phyloP scores from a whole-genome alignment of 2,113 vertebrate species.

The Micromys minutus region DNA sequence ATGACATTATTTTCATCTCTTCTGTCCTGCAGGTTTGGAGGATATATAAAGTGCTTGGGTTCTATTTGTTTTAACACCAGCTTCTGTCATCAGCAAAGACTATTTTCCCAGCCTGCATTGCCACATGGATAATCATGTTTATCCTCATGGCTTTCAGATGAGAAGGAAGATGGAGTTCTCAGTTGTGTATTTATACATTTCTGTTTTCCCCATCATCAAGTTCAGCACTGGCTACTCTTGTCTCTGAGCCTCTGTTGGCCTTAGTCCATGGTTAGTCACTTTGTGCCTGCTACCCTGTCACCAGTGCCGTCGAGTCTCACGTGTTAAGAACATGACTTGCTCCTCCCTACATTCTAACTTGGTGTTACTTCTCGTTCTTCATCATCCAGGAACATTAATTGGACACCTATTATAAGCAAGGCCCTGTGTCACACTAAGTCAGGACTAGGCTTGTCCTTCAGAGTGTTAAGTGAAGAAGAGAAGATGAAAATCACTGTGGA shows the following conservation, averaged over 20 bases:
- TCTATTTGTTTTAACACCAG: not conserved
- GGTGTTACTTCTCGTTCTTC: not conserved
- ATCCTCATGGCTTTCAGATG: not conserved
- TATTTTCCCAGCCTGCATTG: not conserved
- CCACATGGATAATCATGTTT: not conserved
- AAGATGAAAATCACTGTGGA: not conserved
- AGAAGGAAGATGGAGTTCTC: not conserved
- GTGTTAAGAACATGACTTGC: too few relatives aligned
- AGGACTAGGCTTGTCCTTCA: not conserved
- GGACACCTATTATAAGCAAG: not conserved
- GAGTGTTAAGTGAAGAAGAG: not conserved
- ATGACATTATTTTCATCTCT: not conserved
- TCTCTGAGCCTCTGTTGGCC: not conserved
- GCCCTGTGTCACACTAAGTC: fast-evolving
- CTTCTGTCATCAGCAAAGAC: not conserved
- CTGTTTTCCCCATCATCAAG: not conserved
- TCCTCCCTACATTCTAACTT: not conserved
- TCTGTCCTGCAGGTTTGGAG: not conserved
- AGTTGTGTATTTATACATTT: not conserved
- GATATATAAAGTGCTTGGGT: not conserved
- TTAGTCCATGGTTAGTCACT: not conserved
- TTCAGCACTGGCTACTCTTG: fast-evolving
- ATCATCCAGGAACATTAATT: not conserved
- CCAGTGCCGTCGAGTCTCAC: not conserved
- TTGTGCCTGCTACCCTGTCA: not conserved